Evolutionary conservation across 35 echinoderm and acorn worm genomes (phyloP), one percentile per base, ranked within the genome.

Genomic region (Strongylocentrotus purpuratus): DNA sequence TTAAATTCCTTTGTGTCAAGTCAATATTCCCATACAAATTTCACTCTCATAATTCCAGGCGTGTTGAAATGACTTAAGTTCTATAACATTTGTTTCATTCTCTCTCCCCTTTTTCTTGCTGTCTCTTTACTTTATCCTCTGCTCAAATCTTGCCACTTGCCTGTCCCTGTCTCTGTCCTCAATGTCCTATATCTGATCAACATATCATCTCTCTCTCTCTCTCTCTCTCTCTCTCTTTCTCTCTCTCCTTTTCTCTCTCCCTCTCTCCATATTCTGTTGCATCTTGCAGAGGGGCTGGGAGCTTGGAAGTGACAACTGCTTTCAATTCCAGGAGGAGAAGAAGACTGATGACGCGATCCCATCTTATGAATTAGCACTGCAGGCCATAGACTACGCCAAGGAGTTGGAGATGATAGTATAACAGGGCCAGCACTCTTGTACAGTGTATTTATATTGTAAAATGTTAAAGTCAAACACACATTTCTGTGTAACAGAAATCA

Each of bases 341-440:
- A 97, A 99, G 92, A 96, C 98, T 15, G 98, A 98, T 32, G 98
- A 99, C 14, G 96, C 88, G 32, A 99, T 99, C 88, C 98, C 98
- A 33, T 98, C 98, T 45, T 95, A 98, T 33, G 78, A 96, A 25
- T 70, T 99, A 31, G 98, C 98, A 6, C 94, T 98, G 15, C 98
- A 99, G 92, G 96, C 97, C 65, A 99, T 99, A 88, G 97, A 99
- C 93, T 99, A 99, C 97, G 98, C 98, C 85, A 95, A 96, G 96
- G 98, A 99, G 86, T 87, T 99, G 33, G 98, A 99, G 88, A 99
- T 97, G 98, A 99, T 99, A 86, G 98, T 99, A 32, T 99, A 97
- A 55, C 58, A 25, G 58, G 46, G 58, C 12, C 9, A 94, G 11
- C 92, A 48, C 58, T 41, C 33, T 46, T 94, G 87, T 94, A 94